Evolutionary conservation across 2,888 invertebrate species (phyloP), one percentile per base, ranked within the genome.

Genomic region (Heliconius ethilla): DNA sequence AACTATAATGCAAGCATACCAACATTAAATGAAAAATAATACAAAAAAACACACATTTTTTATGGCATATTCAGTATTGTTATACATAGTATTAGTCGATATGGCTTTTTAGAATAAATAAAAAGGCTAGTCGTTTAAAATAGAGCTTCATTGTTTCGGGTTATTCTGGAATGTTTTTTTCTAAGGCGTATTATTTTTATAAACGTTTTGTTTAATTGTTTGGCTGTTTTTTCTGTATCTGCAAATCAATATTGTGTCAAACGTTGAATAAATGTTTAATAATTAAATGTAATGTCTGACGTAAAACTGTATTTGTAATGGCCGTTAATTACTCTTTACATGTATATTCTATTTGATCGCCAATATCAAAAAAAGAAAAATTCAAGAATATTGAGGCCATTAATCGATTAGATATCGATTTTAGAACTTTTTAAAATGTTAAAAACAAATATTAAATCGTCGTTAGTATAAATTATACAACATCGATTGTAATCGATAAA

Each of bases 11-110:
- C 51, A 55, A 70, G 33, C 70, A 70, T 55, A 72, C 29, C 51
- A 70, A 70, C n/a, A 59, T 59, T 59, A 72, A 72, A 37, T 29
- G 18, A 72, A 72, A 72, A 72, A 72, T 27, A 55, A 72, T 62
- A 73, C 9, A n/a, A 74, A 74, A 69, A 69, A n/a, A 40, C n/a
- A 69, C 40, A 62, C 37, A 45, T 73, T 74, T 77, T 77, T 62
- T 67, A 73, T 77, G 59, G 72, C 70, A 63, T 77, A 73, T 74
- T 67, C 77, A 77, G 77, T 77, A 77, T 77, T 77, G 77, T 77
- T 77, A 77, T 77, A 29, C 63, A 74, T 77, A 77, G 77, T 74
- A 62, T 77, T 77, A 77, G 67, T 66, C 59, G 66, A 76, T 51
- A 77, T 67, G 66, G 73, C 73, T 77, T 76, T 76, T 72, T 74